These are phyloP conservation scores for Entosphenus tridentatus DNA, from an alignment of 2,113 vertebrate species.

Conservation along the genomic window DNA sequence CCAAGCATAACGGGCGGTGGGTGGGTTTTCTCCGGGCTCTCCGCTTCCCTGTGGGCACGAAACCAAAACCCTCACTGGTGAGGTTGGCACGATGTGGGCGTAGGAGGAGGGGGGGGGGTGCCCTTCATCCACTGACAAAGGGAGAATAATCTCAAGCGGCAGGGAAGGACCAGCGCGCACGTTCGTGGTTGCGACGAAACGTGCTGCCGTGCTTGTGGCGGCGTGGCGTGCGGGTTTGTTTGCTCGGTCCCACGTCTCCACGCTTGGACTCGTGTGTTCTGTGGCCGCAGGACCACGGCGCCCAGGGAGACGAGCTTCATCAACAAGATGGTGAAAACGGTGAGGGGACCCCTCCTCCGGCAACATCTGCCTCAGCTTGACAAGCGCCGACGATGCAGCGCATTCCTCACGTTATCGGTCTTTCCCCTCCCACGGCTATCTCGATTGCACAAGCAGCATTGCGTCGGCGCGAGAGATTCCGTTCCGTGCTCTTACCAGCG, in stretches of 20 bases:
- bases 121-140: too few relatives aligned
- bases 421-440: too few relatives aligned
- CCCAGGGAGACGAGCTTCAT: constrained; percentile 67
- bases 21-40: too few relatives aligned
- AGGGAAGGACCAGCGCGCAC: constrained; percentile 9
- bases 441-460: too few relatives aligned
- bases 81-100: too few relatives aligned
- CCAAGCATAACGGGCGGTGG: too few relatives aligned
- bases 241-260: constrained; percentile 29
- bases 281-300: constrained; percentile 28
- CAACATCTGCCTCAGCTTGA: neutral
- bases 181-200: constrained; percentile 10
- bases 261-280: constrained; percentile 7
- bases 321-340: constrained; percentile 98
- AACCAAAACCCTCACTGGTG: too few relatives aligned
- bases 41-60: too few relatives aligned
- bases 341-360: constrained; percentile 20
- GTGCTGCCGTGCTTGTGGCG: constrained; percentile 20
- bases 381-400: neutral
- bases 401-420: too few relatives aligned
- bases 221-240: constrained; percentile 27
- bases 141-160: constrained; percentile 10
- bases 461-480: too few relatives aligned
- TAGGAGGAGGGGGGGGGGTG: too few relatives aligned
- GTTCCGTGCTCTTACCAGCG: too few relatives aligned